Evolutionary conservation across 1,140 invertebrate genomes (phyloP), one percentile per base, ranked within the genome.

Genomic region (Orius insidiosus): DNA sequence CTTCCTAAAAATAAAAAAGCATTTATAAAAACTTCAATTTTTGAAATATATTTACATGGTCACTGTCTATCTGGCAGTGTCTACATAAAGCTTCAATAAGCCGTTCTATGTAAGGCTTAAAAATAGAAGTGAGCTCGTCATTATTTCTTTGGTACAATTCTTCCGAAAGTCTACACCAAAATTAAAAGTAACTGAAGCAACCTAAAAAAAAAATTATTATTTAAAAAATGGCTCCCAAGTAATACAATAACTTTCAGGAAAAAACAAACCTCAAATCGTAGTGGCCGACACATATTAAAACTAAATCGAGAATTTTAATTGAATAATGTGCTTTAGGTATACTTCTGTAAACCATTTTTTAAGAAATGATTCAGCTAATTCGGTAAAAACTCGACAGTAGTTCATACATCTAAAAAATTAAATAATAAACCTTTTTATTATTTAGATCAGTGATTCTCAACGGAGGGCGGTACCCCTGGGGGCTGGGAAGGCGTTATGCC

Each of bases 121-220:
- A 97, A 30, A 81, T 58, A 34, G 70, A 67, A 16, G 81, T 89
- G 1, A 93, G 58, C 1, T 74, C 68, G 50, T 86, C 76, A 50
- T 75, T 77, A 57, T 93, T 84, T 54, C 78, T 79, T 54, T 88
- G 80, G 61, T 95, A 97, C 0, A 98, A 63, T 54, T 85, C 79
- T 68, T 98, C 94, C 8, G 92, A 95, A 34, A 98, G 63, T 31
- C 85, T 71, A 64, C 94, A 96, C 95, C 95, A 42, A 98, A 70
- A 61, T 90, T 86, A 59, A 98, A 98, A 3, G 92, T 95, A 49
- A 96, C 89, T 65, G 95, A 89, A 19, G 89, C 87, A 33, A 98
- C 80, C 80, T 95, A n/a, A 53, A 32, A 66, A 63, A 15, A 16
- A 45, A 8, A 48, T 10, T 34, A 37, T 38, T 13, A 41, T 11